Evolutionary conservation across 1,140 invertebrate species (phyloP).

Genomic region (Sitodiplosis mosellana): DNA sequence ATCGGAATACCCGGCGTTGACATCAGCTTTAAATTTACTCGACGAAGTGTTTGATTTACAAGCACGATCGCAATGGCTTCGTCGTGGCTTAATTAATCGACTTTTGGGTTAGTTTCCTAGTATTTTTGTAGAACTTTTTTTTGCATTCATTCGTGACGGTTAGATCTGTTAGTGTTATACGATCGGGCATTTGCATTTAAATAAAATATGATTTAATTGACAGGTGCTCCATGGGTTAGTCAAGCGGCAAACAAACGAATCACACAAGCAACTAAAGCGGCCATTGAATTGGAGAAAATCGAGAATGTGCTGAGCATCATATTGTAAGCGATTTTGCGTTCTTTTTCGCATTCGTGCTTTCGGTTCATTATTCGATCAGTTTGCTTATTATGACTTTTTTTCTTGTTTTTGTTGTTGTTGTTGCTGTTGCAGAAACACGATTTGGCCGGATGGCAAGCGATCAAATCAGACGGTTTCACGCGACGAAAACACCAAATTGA

Average conservation of each 20-base stretch:
- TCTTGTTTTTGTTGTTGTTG: neutral
- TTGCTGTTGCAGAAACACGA: conserved; percentile 38
- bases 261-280: neutral
- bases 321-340: conserved; percentile 1
- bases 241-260: conserved; percentile 4
- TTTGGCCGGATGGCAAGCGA: conserved; percentile 58
- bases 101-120: neutral
- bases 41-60: conserved; percentile 85
- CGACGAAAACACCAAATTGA: conserved; percentile 43
- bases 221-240: conserved; percentile 5
- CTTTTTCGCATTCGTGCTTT: neutral
- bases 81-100: conserved; percentile 26
- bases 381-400: neutral
- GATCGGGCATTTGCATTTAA: too few species aligned
- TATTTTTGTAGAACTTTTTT: too few species aligned
- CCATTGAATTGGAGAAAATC: conserved; percentile 3
- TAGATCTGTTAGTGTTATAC: too few species aligned
- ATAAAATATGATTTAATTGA: neutral
- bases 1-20: conserved; percentile 3
- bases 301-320: conserved; percentile 1
- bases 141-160: too few species aligned
- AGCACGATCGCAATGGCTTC: conserved; percentile 72
- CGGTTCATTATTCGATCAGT: neutral
- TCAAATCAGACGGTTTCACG: conserved; percentile 43
- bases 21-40: conserved; percentile 54